Conservation (phyloP, 2,888 invertebrate species). For the Operophtera brumata region DNA sequence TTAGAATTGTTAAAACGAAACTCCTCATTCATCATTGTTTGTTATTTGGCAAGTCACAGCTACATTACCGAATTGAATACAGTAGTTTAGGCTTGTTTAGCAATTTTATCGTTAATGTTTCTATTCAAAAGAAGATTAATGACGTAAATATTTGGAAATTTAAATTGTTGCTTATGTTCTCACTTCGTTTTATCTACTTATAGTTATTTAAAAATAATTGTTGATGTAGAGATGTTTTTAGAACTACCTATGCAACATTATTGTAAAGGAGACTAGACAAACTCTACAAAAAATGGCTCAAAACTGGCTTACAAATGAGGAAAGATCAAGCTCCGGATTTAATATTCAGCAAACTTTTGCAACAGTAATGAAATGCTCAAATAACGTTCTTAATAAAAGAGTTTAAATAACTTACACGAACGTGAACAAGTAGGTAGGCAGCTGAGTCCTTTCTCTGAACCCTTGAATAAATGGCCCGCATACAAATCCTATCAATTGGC, state of each 20-base stretch:
- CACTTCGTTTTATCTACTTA: neutral
- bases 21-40: conserved; percentile 43
- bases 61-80: conserved; percentile 36
- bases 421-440: neutral
- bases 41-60: conserved; percentile 44
- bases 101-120: conserved; percentile 9
- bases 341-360: too few species aligned
- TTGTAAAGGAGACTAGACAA: too few species aligned
- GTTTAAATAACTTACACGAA: neutral
- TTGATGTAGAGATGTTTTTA: neutral
- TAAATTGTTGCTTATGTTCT: neutral
- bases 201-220: too few species aligned
- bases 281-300: too few species aligned
- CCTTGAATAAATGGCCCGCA: conserved; percentile 6
- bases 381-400: neutral
- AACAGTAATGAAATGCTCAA: too few species aligned
- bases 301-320: too few species aligned
- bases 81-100: conserved; percentile 27
- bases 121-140: conserved; percentile 21
- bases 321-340: too few species aligned
- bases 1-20: conserved; percentile 34
- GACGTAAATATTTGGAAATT: conserved; percentile 5
- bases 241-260: too few species aligned
- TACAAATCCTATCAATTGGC: conserved; percentile 12
- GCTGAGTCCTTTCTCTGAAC: neutral